Evolutionary conservation across 1,140 invertebrate species (phyloP).

Genomic region (Penaeus chinensis): DNA sequence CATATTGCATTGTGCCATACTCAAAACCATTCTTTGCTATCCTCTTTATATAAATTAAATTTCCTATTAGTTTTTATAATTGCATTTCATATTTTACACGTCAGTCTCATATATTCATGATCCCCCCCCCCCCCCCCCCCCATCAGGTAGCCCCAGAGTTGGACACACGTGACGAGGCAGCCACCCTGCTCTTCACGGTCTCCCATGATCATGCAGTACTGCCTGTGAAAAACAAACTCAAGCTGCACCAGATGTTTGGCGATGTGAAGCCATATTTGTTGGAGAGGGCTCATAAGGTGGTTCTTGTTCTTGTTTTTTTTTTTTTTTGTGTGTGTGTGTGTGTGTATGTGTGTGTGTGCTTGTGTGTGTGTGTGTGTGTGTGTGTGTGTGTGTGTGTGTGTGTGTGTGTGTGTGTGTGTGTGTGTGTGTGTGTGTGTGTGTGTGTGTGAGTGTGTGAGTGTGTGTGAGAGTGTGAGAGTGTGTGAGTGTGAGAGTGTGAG

Average conservation of each 20-base stretch:
- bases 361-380: background rate
- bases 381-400: background rate
- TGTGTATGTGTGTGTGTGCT: background rate
- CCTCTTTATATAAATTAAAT: too few species aligned
- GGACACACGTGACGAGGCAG: conserved; percentile 56
- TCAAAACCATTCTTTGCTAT: too few species aligned
- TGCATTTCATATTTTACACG: too few species aligned
- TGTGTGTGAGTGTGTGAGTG: too few species aligned
- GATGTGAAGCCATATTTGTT: conserved; percentile 45
- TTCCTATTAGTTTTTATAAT: too few species aligned
- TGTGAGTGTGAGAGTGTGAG: too few species aligned
- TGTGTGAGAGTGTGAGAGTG: too few species aligned
- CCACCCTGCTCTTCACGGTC: conserved; percentile 39
- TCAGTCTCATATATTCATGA: too few species aligned
- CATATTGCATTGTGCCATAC: too few species aligned
- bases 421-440: too few species aligned
- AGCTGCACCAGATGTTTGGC: conserved; percentile 50
- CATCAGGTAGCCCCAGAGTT: conserved; percentile 43
- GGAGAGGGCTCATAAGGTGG: conserved; percentile 55
- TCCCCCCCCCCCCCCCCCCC: too few species aligned
- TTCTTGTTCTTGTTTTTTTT: background rate
- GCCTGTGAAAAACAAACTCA: conserved; percentile 37
- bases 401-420: too few species aligned
- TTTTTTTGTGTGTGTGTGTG: background rate
- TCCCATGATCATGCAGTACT: conserved; percentile 40